Conservation (phyloP, 2,888 invertebrate species). For the Xestobium rufovillosum region DNA sequence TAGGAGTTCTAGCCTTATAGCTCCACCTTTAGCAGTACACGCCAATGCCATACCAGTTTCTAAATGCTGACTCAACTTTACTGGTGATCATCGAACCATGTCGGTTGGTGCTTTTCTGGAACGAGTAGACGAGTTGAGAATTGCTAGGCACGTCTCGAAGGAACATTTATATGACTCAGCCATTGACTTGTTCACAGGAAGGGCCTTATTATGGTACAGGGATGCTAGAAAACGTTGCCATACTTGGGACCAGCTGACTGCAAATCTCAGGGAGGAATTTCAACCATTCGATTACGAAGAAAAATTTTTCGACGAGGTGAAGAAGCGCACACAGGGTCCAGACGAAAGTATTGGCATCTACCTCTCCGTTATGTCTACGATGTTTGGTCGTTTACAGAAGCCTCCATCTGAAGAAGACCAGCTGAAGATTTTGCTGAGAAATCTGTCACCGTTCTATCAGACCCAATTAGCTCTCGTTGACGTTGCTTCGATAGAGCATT, state of each 20-base stretch:
- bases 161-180: conserved; percentile 9
- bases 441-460: conserved; percentile 16
- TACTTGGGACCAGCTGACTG: conserved; percentile 14
- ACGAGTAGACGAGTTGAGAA: conserved; percentile 10
- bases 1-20: no score
- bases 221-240: conserved; percentile 5
- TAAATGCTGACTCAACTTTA: conserved; percentile 6
- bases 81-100: conserved; percentile 4
- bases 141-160: conserved; percentile 10
- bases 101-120: conserved; percentile 12
- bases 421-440: conserved; percentile 15
- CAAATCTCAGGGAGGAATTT: conserved; percentile 17
- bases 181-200: conserved; percentile 11
- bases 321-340: conserved; percentile 23
- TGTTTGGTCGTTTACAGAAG: conserved; percentile 11
- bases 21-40: no score
- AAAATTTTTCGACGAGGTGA: conserved; percentile 24
- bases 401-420: conserved; percentile 7
- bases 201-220: conserved; percentile 18
- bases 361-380: conserved; percentile 14
- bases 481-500: conserved; percentile 10
- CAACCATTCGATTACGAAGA: conserved; percentile 23
- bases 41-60: conserved; percentile 2
- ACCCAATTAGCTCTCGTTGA: conserved; percentile 12
- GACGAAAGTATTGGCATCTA: conserved; percentile 24